phyloP scores from a whole-genome alignment of 2,797 vertebrate species.

The Poecilia gillii region DNA sequence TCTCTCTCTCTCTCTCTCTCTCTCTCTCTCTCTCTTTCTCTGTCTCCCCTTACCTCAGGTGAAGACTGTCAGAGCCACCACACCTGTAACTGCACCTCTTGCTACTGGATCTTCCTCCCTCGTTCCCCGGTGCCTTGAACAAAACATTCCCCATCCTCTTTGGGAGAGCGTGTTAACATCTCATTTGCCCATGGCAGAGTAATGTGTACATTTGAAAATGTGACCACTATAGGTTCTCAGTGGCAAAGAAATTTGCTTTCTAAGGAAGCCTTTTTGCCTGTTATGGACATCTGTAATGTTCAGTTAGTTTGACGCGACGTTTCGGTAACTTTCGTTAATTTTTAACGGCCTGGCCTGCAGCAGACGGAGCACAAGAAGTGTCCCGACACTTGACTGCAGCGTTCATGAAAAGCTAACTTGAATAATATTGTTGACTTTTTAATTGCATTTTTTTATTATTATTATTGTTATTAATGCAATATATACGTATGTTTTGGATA shows the following conservation, averaged over 20 bases:
- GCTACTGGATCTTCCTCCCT: conserved; percentile 49
- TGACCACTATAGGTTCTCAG: conserved; percentile 49
- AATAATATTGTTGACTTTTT: conserved; percentile 22
- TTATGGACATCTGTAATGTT: conserved; percentile 65
- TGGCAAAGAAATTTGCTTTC: conserved; percentile 76
- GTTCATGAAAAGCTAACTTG: conserved; percentile 19
- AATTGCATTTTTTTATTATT: conserved; percentile 1
- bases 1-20: not conserved
- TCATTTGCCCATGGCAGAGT: conserved; percentile 51
- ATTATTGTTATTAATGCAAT: not conserved
- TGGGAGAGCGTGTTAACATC: conserved; percentile 23
- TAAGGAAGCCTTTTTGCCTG: conserved; percentile 75
- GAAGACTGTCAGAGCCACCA: conserved; percentile 24
- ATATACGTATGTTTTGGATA: not conserved
- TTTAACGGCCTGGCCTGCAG: conserved; percentile 32
- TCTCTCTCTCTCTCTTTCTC: not conserved
- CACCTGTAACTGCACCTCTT: conserved; percentile 30
- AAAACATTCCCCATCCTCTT: conserved; percentile 19
- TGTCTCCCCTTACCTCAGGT: conserved; percentile 64
- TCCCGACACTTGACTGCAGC: conserved; percentile 8
- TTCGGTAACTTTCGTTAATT: conserved; percentile 27
- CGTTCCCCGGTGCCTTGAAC: conserved; percentile 21
- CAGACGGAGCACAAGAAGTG: conserved; percentile 17
- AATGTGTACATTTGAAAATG: conserved; percentile 36
- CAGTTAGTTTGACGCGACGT: conserved; percentile 37